phyloP scores from a whole-genome alignment of 2,797 vertebrate genomes.

The Rhinella marina region DNA sequence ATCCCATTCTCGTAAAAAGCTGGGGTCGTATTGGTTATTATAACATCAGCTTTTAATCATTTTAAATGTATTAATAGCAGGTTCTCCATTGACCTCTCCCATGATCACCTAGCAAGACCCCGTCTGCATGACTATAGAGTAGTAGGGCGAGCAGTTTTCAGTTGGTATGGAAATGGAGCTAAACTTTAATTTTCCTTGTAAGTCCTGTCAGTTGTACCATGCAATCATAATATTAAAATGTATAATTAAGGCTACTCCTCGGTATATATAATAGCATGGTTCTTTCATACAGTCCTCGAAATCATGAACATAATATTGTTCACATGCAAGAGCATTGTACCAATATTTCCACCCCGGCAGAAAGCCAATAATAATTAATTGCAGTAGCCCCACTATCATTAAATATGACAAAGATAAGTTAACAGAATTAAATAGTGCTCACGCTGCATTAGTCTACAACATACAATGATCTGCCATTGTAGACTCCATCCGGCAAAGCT shows the following conservation, averaged over 20 bases:
- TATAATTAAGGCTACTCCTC: background rate
- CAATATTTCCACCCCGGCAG: slow-evolving; percentile 22
- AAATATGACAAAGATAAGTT: slow-evolving; percentile 48
- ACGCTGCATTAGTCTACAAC: slow-evolving; percentile 29
- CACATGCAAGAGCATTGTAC: background rate
- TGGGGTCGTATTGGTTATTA: background rate
- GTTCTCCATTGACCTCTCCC: background rate
- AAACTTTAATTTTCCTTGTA: background rate
- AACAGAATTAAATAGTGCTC: slow-evolving; percentile 40
- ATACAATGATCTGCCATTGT: background rate
- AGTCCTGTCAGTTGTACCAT: background rate
- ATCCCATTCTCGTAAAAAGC: background rate
- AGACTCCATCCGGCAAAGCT: background rate
- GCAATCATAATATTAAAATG: slow-evolving; percentile 16
- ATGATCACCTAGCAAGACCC: background rate
- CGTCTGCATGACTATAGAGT: background rate
- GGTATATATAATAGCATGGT: background rate
- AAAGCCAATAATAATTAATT: slow-evolving; percentile 45
- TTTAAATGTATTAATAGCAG: background rate
- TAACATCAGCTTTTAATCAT: background rate
- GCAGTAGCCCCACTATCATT: slow-evolving; percentile 29
- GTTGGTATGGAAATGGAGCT: background rate
- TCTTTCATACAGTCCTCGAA: background rate
- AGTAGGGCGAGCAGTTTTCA: background rate
- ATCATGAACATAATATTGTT: slow-evolving; percentile 14